These are phyloP conservation scores for Zaprionus tsacasi DNA, from an alignment of 1,140 invertebrate genomes.

Conservation along the genomic window DNA sequence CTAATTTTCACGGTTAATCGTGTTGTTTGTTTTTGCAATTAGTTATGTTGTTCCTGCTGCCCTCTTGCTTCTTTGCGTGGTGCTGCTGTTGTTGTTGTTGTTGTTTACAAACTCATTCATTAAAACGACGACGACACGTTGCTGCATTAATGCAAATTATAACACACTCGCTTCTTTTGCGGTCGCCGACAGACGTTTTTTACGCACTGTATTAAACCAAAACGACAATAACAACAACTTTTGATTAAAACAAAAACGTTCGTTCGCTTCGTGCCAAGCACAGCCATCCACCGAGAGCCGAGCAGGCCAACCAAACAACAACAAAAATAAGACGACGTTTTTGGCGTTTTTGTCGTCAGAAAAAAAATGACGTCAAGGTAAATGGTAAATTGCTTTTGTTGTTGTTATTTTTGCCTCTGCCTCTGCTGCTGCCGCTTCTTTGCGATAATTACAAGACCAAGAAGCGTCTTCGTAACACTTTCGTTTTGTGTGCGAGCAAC, in stretches of 20 bases:
- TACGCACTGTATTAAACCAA: conserved; percentile 60
- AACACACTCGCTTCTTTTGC: conserved; percentile 57
- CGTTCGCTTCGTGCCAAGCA: conserved; percentile 70
- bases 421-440: conserved; percentile 8
- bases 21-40: conserved; percentile 76
- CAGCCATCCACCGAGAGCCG: conserved; percentile 55
- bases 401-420: conserved; percentile 25
- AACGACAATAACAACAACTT: conserved; percentile 30
- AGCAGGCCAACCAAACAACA: conserved; percentile 14
- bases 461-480: conserved; percentile 66
- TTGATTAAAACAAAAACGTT: conserved; percentile 69
- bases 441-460: conserved; percentile 67
- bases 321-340: conserved; percentile 38
- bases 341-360: conserved; percentile 64
- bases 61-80: background rate
- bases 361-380: conserved; percentile 79
- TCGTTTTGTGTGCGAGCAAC: conserved; percentile 48
- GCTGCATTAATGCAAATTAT: conserved; percentile 77
- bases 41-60: conserved; percentile 43
- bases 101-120: conserved; percentile 69
- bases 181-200: conserved; percentile 46
- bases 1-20: conserved; percentile 56
- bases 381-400: conserved; percentile 52
- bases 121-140: conserved; percentile 44
- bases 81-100: conserved; percentile 37